Evolutionary conservation across 2,797 vertebrate genomes (phyloP), one percentile per base, ranked within the genome.

Genomic region (Emys orbicularis): DNA sequence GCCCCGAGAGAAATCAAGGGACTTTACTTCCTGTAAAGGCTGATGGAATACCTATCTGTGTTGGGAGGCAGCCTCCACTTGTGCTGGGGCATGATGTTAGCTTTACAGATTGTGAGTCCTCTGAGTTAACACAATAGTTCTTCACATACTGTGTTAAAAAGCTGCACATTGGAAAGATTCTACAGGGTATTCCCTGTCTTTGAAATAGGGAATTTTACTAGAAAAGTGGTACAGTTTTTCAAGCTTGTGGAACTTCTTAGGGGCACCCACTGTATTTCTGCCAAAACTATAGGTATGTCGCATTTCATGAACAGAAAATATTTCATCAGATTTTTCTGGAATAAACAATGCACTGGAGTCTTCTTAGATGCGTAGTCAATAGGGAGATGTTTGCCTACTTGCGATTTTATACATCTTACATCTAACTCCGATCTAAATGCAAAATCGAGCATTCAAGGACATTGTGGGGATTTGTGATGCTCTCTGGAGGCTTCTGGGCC

Each of bases 391-490:
- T 29, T 0, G 1, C 90, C 93, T 91, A 50, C 12, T 65, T 83
- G 65, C 74, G 8, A 79, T 93, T 87, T 84, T 77, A 47, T 34
- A 84, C 16, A 56, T 2, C 10, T 87, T 91, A 49, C 15, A 18
- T 61, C 11, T 88, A 95, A 89, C 57, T 34, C 87, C 88, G 52
- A 68, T 90, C 86, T 93, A 86, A 90, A 65, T 61, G 11, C 3
- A 92, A 89, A 92, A 89, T 84, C 8, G 18, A 4, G 81, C 2
- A 68, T 86, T 93, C 34, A 88, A 83, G 41, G 25, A n/a, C 12
- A 21, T 27, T 23, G 4, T n/a, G 11, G 41, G 31, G 77, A 57
- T 82, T 91, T 81, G 1, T 11, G 53, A 53, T 31, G 29, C 7
- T 80, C 16, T 91, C 80, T 85, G 41, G 53, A 90, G n/a, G 6